Conservation (phyloP, 2,888 invertebrate species). For the Clusia tigrina region DNA sequence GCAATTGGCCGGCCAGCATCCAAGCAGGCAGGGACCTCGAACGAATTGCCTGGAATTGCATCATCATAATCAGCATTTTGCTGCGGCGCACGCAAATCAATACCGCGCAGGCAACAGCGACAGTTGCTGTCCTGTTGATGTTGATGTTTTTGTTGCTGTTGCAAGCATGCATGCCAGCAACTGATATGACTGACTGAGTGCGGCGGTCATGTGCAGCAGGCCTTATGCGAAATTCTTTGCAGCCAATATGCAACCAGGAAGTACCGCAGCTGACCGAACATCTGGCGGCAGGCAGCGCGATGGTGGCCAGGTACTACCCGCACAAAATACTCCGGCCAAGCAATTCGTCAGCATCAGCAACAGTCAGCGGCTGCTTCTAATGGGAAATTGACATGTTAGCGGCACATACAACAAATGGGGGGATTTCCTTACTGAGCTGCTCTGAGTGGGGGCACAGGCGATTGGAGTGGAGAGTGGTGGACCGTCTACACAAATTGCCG, state of each 20-base stretch:
- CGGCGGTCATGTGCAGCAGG: neutral
- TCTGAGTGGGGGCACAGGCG: constrained; percentile 16
- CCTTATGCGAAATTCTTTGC: neutral
- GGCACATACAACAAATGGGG: constrained; percentile 12
- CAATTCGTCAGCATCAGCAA: neutral
- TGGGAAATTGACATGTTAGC: constrained; percentile 31
- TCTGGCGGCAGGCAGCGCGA: too few species aligned
- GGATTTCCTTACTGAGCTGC: constrained; percentile 14
- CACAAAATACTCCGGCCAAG: too few species aligned
- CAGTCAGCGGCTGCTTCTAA: constrained; percentile 16
- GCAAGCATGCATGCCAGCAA: neutral
- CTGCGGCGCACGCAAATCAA: too few species aligned
- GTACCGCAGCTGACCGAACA: neutral
- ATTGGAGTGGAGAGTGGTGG: constrained; percentile 28
- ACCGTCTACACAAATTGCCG: constrained; percentile 15
- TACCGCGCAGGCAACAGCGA: neutral
- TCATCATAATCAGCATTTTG: neutral
- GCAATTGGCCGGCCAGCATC: constrained; percentile 24
- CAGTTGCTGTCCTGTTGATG: neutral
- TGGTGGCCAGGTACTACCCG: too few species aligned
- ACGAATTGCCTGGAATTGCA: neutral
- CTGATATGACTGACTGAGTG: neutral
- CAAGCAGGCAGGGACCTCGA: neutral
- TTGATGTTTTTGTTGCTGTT: neutral
- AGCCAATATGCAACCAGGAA: constrained; percentile 1